Percentiles rank a stretch among this genome's conserved stretches.
Conservation (phyloP, 2,797 vertebrate genomes). For the Eurystomus glaucurus region DNA sequence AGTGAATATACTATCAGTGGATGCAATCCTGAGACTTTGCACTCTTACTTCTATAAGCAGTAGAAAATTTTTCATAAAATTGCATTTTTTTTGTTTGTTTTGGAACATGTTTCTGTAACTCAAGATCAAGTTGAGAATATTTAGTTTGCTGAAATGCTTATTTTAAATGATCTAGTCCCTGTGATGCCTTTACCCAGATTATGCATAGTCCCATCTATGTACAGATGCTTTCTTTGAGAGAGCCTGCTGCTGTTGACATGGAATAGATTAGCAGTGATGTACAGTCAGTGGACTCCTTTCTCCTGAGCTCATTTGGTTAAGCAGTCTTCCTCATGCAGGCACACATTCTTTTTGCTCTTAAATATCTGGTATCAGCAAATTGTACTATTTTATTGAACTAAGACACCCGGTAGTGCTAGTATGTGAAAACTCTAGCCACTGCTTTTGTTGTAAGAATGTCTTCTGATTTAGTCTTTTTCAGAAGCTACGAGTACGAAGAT, state of each 20-base stretch:
- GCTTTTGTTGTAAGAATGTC: not conserved
- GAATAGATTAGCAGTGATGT: not conserved
- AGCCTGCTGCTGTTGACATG: not conserved
- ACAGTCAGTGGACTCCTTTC: not conserved
- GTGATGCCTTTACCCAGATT: conserved; percentile 17
- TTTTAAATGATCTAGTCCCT: conserved; percentile 14
- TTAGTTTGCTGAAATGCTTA: conserved; percentile 25
- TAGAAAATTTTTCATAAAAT: conserved; percentile 21
- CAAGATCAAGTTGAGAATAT: not conserved
- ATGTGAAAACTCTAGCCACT: not conserved
- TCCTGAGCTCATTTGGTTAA: not conserved
- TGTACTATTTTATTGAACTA: not conserved
- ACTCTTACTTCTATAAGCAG: conserved; percentile 1
- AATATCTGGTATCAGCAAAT: not conserved
- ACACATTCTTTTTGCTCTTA: not conserved
- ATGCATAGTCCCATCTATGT: not conserved
- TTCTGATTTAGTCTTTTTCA: conserved; percentile 4
- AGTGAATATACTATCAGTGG: not conserved
- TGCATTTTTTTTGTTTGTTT: conserved; percentile 7
- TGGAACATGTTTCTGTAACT: conserved; percentile 8
- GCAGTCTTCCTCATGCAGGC: not conserved
- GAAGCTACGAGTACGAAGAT: not conserved
- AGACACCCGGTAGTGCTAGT: not conserved
- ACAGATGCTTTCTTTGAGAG: not conserved
- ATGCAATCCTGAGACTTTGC: conserved; percentile 29